These are phyloP conservation scores for Falco berigora DNA, from an alignment of 2,797 vertebrate species.

Conservation along the genomic window DNA sequence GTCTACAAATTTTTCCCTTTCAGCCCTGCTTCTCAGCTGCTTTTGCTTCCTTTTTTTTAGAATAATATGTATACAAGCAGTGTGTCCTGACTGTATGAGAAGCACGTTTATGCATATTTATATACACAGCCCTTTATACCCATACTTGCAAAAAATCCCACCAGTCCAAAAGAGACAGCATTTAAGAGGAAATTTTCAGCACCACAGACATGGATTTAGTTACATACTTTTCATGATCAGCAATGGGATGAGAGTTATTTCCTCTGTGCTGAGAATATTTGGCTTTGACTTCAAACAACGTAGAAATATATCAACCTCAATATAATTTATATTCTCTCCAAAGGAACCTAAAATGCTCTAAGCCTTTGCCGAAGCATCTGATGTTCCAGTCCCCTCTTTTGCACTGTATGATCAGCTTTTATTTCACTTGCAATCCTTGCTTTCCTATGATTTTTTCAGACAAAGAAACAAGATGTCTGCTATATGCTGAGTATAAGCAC, in stretches of 20 bases:
- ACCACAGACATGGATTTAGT: constrained; percentile 1
- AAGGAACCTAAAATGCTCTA: constrained; percentile 51
- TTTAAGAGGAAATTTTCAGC: constrained; percentile 18
- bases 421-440: not conserved
- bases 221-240: not conserved
- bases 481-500: constrained; percentile 25
- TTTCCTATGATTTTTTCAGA: constrained; percentile 46
- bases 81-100: not conserved
- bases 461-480: constrained; percentile 59
- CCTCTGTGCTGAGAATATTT: not conserved
- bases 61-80: not conserved
- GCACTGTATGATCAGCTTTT: not conserved
- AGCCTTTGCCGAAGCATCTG: constrained; percentile 43
- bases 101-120: not conserved
- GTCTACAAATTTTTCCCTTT: not conserved
- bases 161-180: constrained; percentile 1
- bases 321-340: constrained; percentile 49
- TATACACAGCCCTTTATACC: not conserved
- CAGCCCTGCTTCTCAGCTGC: not conserved
- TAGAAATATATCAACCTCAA: constrained; percentile 41
- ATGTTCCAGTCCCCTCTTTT: constrained; percentile 13
- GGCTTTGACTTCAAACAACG: constrained; percentile 38
- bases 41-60: not conserved
- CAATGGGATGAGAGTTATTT: not conserved
- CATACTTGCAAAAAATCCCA: constrained; percentile 9